Evolutionary conservation across 2,888 invertebrate genomes (phyloP), one percentile per base, ranked within the genome.

Genomic region (Noctua janthe): DNA sequence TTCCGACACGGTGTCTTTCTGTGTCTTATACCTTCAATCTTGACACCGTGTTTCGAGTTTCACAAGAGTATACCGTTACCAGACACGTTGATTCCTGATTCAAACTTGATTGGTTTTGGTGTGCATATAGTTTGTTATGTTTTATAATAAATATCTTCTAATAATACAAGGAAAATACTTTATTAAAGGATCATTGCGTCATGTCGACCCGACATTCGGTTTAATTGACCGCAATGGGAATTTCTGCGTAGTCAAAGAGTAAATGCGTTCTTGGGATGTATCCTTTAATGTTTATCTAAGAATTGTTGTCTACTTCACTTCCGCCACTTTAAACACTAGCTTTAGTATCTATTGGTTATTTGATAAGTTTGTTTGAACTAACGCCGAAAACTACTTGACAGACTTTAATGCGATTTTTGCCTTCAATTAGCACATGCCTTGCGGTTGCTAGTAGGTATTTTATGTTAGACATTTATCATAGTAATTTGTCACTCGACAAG

Each of bases 1-100:
- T 64, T 69, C 39, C n/a, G 8, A 76, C 82, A 87, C 80, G 6
- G 82, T 87, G 82, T 81, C 20, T 70, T 35, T 51, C 70, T 76
- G 88, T 76, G 80, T 78, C 64, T 71, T 59, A 20, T 66, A 80
- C 17, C 23, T 20, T 70, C 43, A 81, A 78, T 84, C 79, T 81
- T 83, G 81, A 84, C 83, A 80, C 62, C 74, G 74, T 81, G 78
- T 84, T 84, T 81, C 78, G 76, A 83, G 75, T 87, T 89, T 83
- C 83, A 78, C 85, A 85, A 80, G 83, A 82, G 74, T 69, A 62
- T 88, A 84, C 81, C 82, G 85, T 90, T 90, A 90, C 73, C 59
- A 81, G 74, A 77, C 78, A 80, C 49, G 74, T 62, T 71, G 78
- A 76, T 75, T 83, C 76, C 84, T 78, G 77, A 78, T 78, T 64